Evolutionary conservation across 2,113 vertebrate genomes (phyloP).

Genomic region (Austrofundulus limnaeus): DNA sequence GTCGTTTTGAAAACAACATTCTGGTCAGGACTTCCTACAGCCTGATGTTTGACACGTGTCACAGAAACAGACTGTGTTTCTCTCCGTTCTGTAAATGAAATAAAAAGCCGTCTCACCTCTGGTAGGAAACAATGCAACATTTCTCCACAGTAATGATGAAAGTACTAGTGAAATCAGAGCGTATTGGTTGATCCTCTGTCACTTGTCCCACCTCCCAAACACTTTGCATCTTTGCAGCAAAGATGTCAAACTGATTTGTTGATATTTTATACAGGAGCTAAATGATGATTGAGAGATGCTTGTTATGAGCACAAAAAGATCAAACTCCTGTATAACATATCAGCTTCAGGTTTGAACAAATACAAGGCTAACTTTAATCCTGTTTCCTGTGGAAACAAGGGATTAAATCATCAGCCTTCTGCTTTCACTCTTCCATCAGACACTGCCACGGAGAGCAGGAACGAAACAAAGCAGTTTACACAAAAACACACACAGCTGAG

Average conservation of each 20-base stretch:
- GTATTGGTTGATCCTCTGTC: conserved; percentile 40
- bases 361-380: conserved; percentile 73
- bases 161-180: conserved; percentile 77
- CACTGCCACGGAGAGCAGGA: conserved; percentile 57
- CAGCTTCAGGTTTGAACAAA: conserved; percentile 43
- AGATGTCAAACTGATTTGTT: conserved; percentile 60
- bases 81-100: conserved; percentile 70
- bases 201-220: conserved; percentile 35
- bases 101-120: conserved; percentile 63
- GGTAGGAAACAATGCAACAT: conserved; percentile 40
- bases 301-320: background rate
- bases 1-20: too few species aligned
- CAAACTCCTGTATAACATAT: conserved; percentile 68
- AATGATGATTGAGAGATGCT: conserved; percentile 20
- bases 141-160: conserved; percentile 76
- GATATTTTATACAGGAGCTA: conserved; percentile 65
- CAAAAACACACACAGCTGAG: background rate
- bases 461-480: conserved; percentile 10
- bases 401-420: conserved; percentile 77
- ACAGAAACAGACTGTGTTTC: conserved; percentile 51
- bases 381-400: conserved; percentile 75
- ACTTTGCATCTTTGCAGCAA: conserved; percentile 63
- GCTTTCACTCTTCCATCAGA: conserved; percentile 80
- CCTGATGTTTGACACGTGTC: background rate
- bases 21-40: too few species aligned